Conservation (phyloP, 35 echinoderm and acorn worm species). For the Lytechinus pictus region DNA sequence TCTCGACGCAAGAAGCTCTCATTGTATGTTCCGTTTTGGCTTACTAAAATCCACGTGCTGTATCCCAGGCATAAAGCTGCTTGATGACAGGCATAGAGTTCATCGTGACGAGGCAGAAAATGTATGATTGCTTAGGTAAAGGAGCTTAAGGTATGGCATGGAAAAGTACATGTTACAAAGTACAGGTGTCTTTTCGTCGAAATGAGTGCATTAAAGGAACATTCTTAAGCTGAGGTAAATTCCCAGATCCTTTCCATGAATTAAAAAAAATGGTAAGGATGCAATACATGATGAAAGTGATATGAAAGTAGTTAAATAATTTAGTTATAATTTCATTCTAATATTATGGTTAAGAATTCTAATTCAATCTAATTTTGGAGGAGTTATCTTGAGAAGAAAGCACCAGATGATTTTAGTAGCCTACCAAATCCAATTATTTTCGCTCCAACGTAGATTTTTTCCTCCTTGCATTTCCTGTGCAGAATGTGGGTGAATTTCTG, state of each 20-base stretch:
- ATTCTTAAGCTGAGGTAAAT: background rate
- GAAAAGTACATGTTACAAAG: background rate
- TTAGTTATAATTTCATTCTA: too few species aligned
- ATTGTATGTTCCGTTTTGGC: constrained; percentile 26
- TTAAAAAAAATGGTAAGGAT: too few species aligned
- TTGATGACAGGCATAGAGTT: constrained; percentile 1
- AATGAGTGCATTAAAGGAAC: background rate
- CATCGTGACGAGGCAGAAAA: constrained; percentile 37
- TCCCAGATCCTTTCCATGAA: background rate
- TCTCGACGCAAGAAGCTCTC: constrained; percentile 10
- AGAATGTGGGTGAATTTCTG: too few species aligned
- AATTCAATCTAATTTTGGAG: too few species aligned
- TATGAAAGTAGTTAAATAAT: too few species aligned
- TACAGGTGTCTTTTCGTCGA: background rate
- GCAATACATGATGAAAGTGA: too few species aligned
- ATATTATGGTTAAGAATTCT: too few species aligned
- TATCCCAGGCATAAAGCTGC: constrained; percentile 19
- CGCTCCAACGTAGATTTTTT: too few species aligned
- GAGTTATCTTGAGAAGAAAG: too few species aligned
- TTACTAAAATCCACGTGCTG: constrained; percentile 17
- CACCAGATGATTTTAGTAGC: too few species aligned
- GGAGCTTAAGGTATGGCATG: background rate
- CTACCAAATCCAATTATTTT: too few species aligned
- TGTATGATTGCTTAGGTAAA: background rate
- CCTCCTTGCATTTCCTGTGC: too few species aligned